Evolutionary conservation across 23 tunicate genomes (phyloP).

Genomic region (Ciona savignyi): DNA sequence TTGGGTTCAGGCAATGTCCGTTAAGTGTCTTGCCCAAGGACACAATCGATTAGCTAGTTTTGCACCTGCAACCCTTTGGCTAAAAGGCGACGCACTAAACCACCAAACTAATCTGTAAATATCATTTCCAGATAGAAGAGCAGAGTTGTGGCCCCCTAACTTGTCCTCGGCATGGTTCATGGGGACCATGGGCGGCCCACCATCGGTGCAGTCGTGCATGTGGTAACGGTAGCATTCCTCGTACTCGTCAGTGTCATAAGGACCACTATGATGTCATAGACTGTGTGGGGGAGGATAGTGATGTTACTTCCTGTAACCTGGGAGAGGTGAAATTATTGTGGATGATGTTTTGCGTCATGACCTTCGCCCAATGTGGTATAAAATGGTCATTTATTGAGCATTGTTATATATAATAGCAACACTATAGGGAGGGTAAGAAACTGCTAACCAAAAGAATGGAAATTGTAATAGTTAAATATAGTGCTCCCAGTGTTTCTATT

Average conservation of each 20-base stretch:
- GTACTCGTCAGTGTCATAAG: conserved; percentile 18
- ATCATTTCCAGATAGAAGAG: conserved; percentile 12
- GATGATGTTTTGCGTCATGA: not conserved
- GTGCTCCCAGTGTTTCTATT: not conserved
- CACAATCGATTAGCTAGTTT: too few relatives aligned
- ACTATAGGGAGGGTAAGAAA: too few relatives aligned
- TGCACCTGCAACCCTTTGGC: too few relatives aligned
- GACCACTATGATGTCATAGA: not conserved
- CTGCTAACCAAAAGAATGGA: too few relatives aligned
- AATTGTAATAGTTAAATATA: too few relatives aligned
- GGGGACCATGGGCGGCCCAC: conserved; percentile 40
- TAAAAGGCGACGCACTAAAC: too few relatives aligned
- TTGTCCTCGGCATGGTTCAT: conserved; percentile 23
- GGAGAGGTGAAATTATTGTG: conserved; percentile 3
- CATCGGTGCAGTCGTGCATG: conserved; percentile 44
- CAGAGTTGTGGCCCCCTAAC: conserved; percentile 2
- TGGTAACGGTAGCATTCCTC: conserved; percentile 26
- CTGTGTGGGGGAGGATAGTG: conserved; percentile 21
- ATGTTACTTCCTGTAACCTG: conserved; percentile 14
- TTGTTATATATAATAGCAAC: too few relatives aligned
- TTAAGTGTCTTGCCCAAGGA: too few relatives aligned
- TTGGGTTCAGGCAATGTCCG: too few relatives aligned
- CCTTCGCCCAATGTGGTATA: not conserved
- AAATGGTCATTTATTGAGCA: too few relatives aligned
- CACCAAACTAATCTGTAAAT: not conserved